A percentile compares a stretch with the other conserved stretches of the same genome.
Evolutionary conservation across 2,888 invertebrate genomes (phyloP).

Genomic region (Mythimna albipuncta): DNA sequence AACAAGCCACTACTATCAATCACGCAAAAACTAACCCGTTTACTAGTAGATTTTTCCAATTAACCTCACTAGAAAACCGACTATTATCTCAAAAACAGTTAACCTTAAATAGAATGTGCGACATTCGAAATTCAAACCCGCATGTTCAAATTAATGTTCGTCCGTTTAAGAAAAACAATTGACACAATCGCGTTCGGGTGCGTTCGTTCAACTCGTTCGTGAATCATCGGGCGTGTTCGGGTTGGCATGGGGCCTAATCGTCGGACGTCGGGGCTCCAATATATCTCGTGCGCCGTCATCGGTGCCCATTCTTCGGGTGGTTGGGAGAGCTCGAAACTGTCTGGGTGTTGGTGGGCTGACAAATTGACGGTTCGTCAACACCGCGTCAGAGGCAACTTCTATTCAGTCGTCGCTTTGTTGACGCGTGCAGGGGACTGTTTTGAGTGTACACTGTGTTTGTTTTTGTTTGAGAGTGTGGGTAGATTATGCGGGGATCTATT

Average conservation of each 20-base stretch:
- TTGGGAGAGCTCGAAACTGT: conserved; percentile 84
- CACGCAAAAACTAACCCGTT: conserved; percentile 55
- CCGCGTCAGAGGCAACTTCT: conserved; percentile 69
- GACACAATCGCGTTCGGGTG: conserved; percentile 79
- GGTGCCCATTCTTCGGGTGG: conserved; percentile 86
- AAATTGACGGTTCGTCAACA: conserved; percentile 85
- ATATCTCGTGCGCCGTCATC: conserved; percentile 88
- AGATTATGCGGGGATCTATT: conserved; percentile 64
- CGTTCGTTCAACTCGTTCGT: conserved; percentile 85
- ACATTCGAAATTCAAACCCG: conserved; percentile 83
- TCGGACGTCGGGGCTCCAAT: conserved; percentile 83
- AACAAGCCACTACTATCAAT: conserved; percentile 54
- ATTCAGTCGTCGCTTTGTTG: conserved; percentile 68
- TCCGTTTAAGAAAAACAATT: conserved; percentile 88
- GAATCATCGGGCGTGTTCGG: conserved; percentile 82
- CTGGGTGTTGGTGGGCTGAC: conserved; percentile 86
- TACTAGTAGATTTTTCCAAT: conserved; percentile 48
- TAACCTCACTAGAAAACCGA: conserved; percentile 57
- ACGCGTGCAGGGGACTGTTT: conserved; percentile 65
- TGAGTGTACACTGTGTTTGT: conserved; percentile 62
- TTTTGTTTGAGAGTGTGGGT: conserved; percentile 64
- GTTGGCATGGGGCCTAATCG: conserved; percentile 89
- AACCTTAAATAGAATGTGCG: conserved; percentile 67
- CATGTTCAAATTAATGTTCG: conserved; percentile 83
- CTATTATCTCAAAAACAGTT: conserved; percentile 65